Percentiles rank a stretch among this genome's conserved stretches.
phyloP scores from a whole-genome alignment of 2,888 invertebrate genomes.

The Parnassius apollo region DNA sequence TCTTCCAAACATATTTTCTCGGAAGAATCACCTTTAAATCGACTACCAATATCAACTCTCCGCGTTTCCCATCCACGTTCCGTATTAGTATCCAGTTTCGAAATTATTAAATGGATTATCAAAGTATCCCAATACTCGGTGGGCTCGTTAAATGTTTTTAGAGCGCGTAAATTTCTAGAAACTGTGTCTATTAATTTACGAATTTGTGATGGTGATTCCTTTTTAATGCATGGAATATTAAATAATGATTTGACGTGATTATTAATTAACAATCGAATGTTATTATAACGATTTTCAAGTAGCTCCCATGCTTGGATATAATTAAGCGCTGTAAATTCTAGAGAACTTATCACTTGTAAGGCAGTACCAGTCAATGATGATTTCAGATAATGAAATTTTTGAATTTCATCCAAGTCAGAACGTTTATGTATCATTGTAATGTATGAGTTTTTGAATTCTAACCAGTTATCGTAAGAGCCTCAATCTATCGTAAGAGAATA shows the following conservation, averaged over 20 bases:
- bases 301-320: no score
- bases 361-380: no score
- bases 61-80: slow-evolving; percentile 29
- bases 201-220: slow-evolving; percentile 28
- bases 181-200: slow-evolving; percentile 29
- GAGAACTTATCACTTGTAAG: no score
- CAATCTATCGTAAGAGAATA: no score
- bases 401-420: no score
- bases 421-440: slow-evolving; percentile 4
- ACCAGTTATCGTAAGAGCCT: no score
- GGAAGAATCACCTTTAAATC: no score
- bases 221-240: slow-evolving; percentile 17
- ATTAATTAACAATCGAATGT: slow-evolving; percentile 28
- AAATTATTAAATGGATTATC: slow-evolving; percentile 28
- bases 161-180: slow-evolving; percentile 24
- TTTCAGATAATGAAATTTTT: no score
- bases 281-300: slow-evolving; percentile 26
- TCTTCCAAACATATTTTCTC: no score
- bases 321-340: no score
- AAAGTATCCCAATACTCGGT: slow-evolving; percentile 29
- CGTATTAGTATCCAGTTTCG: slow-evolving; percentile 25
- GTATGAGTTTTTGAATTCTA: no score
- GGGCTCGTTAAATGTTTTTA: slow-evolving; percentile 21
- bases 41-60: no score
- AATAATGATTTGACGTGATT: slow-evolving; percentile 32